These are phyloP conservation scores for Tanaodytes sp. DNA, from an alignment of 2,888 invertebrate genomes.

Conservation along the genomic window DNA sequence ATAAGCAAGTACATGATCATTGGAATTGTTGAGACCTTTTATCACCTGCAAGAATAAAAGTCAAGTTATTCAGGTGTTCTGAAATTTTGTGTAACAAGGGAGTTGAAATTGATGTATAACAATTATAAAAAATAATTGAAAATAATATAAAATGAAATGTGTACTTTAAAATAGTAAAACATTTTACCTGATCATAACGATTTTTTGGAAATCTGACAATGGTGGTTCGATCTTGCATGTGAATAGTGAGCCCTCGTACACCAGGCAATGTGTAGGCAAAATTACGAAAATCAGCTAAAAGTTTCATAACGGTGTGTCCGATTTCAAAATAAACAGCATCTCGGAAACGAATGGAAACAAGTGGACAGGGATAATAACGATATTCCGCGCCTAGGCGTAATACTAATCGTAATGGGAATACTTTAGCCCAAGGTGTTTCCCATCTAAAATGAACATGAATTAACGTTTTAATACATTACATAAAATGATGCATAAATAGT, in stretches of 20 bases:
- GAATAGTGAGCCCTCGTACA: constrained; percentile 84
- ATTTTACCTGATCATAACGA: constrained; percentile 79
- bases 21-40: constrained; percentile 84
- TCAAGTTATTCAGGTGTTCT: too few species aligned
- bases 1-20: constrained; percentile 88
- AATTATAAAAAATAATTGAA: too few species aligned
- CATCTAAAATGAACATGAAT: constrained; percentile 71
- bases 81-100: too few species aligned
- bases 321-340: constrained; percentile 88
- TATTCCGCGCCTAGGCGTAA: constrained; percentile 88
- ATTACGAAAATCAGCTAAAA: constrained; percentile 88
- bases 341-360: constrained; percentile 84
- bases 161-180: too few species aligned
- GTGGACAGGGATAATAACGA: constrained; percentile 88
- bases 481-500: neutral
- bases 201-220: constrained; percentile 84
- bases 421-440: constrained; percentile 88
- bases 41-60: constrained; percentile 74
- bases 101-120: too few species aligned
- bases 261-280: constrained; percentile 86
- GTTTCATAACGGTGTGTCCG: constrained; percentile 90
- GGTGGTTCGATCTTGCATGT: constrained; percentile 87
- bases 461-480: too few species aligned
- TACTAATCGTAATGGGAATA: constrained; percentile 83
- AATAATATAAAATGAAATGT: neutral